Evolutionary conservation across 1,140 invertebrate genomes (phyloP), one percentile per base, ranked within the genome.

Genomic region (Potamilus streckersoni): DNA sequence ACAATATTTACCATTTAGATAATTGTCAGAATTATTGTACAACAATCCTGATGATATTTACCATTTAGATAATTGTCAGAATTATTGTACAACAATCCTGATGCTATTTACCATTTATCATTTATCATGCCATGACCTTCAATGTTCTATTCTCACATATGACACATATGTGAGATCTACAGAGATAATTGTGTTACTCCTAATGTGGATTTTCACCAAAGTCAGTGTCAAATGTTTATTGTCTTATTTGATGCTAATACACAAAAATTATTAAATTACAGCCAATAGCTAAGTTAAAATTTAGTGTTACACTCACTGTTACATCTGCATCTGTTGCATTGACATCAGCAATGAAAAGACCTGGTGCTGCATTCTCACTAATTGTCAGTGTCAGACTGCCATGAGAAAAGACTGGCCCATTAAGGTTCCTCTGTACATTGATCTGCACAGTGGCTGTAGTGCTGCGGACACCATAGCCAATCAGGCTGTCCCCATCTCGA

Each of bases 391-490:
- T 69, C 82, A 85, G 0, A 20, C 19, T 59, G 59, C 27, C 49
- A 58, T 82, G 78, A 23, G 62, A 67, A 68, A 83, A 84, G 6
- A 66, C 23, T 14, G 85, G 85, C 27, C 69, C 38, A 71, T 78
- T 80, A 23, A 78, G 49, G 73, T 87, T 87, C 15, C 82, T 74
- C 15, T 81, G 64, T 1, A 98, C 95, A 20, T 58, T 82, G 15
- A 87, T 82, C 69, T 93, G 91, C 59, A 98, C 93, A 69, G 93
- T 95, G 38, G 95, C 94, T 16, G 93, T 94, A 1, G 96, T 94
- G 11, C 69, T 64, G n/a, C 67, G 66, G 59, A 72, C 72, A 19
- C 73, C 68, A 62, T 20, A 72, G 12, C 62, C 69, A 60, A 59
- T 17, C 13, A 23, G 3, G 59, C 73, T 69, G 68, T 80, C 31